These are phyloP conservation scores for Pheucticus melanocephalus DNA, from an alignment of 2,113 vertebrate genomes.

Conservation along the genomic window DNA sequence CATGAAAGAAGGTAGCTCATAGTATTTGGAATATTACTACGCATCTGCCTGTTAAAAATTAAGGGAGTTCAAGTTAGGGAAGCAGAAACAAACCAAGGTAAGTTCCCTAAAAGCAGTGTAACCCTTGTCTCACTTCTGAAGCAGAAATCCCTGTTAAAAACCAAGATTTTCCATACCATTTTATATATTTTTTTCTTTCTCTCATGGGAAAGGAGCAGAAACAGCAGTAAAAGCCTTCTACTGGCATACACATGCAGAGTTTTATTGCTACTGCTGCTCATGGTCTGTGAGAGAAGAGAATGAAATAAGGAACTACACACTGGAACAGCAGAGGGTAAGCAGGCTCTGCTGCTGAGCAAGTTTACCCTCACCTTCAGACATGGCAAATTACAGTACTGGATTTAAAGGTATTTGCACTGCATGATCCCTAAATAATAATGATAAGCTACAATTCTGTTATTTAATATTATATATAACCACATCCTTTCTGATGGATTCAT, in stretches of 20 bases:
- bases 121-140: background rate
- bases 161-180: rapidly evolving
- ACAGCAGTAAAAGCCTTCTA: background rate
- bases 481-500: background rate
- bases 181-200: background rate
- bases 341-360: background rate
- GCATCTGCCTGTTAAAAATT: background rate
- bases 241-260: background rate
- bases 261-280: background rate
- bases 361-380: constrained; percentile 11
- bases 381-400: background rate
- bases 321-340: background rate
- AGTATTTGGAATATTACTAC: background rate
- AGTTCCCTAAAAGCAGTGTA: background rate
- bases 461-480: background rate
- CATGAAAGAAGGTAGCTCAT: background rate
- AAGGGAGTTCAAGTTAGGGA: background rate
- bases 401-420: background rate
- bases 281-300: background rate
- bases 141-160: background rate
- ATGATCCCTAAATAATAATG: constrained; percentile 18
- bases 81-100: background rate
- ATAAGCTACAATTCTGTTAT: background rate
- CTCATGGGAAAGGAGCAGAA: background rate
- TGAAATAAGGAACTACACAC: background rate